Evolutionary conservation across 2,113 vertebrate species (phyloP).

Genomic region (Loxodonta africana): DNA sequence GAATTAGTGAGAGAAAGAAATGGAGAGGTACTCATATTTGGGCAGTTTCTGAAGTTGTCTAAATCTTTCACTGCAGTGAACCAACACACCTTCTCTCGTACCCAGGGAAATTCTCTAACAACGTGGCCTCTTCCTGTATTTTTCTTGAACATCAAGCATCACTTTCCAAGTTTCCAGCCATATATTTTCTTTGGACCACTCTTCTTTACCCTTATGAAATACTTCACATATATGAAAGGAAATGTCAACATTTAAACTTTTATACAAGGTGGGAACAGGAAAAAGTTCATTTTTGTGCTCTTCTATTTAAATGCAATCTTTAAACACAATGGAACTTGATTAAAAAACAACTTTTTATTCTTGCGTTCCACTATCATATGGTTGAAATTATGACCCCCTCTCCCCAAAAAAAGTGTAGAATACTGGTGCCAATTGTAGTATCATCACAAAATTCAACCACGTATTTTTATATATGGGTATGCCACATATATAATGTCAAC

Average conservation of each 20-base stretch:
- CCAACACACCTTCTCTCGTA: neutral
- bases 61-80: neutral
- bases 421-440: neutral
- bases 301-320: conserved; percentile 42
- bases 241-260: conserved; percentile 47
- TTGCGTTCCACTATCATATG: neutral
- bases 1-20: neutral
- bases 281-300: conserved; percentile 28
- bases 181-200: conserved; percentile 62
- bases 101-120: neutral
- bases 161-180: conserved; percentile 46
- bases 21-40: neutral
- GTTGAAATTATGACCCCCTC: neutral
- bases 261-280: neutral
- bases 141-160: conserved; percentile 55
- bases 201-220: conserved; percentile 57
- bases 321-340: conserved; percentile 23
- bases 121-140: neutral
- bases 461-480: neutral
- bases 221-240: conserved; percentile 44
- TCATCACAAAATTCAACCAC: neutral
- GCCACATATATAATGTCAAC: neutral
- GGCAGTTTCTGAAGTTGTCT: conserved; percentile 2
- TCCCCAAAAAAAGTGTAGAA: neutral
- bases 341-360: conserved; percentile 24